Base-by-base conservation (phyloP, 2,797 vertebrate genomes). In the Clarias fuscus region DNA sequence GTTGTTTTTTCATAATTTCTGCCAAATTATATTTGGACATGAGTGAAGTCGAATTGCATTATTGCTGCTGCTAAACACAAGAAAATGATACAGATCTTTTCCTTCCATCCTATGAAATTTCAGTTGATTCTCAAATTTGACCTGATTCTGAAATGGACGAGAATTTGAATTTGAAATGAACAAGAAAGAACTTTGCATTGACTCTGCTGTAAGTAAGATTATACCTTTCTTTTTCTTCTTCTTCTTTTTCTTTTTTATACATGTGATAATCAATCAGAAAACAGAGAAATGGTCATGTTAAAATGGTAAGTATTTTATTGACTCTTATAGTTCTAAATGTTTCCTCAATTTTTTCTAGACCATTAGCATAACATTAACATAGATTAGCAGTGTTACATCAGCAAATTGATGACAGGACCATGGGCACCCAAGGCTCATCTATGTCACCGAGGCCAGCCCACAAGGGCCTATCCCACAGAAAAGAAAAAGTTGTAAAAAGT, bases 1-100 rank as follows among this genome's bases (percentile, higher is more conserved):
- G 30, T 18, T 11, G n/a, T 30, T 56, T 56, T 75, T 56, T 76
- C 48, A 53, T 30, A 1, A 77, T 78, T 20, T 61, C 18, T 14
- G 5, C 18, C 18, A 11, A 24, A 78, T 80, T 15, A 5, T n/a
- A 93, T 92, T 93, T 93, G 86, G 88, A 92, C 89, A 89, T 90
- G 68, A 84, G 88, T 89, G 86, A 64, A 86, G 91, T 89, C 90
- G 92, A 90, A 93, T 91, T 93, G 91, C 92, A 93, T 89, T 92
- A 94, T 89, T 92, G 90, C 92, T 90, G 92, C 92, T 90, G 92
- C 88, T 93, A 92, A 92, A 91, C 88, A 89, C 89, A 91, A 90
- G 75, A 90, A 91, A 91, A 91, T 92, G 87, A 90, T 89, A 27
- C 48, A 75, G 93, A 93, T 94, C 93, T 88, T 93, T 94, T 91